phyloP scores from a whole-genome alignment of 2,113 vertebrate species.

The Bujurquina vittata region DNA sequence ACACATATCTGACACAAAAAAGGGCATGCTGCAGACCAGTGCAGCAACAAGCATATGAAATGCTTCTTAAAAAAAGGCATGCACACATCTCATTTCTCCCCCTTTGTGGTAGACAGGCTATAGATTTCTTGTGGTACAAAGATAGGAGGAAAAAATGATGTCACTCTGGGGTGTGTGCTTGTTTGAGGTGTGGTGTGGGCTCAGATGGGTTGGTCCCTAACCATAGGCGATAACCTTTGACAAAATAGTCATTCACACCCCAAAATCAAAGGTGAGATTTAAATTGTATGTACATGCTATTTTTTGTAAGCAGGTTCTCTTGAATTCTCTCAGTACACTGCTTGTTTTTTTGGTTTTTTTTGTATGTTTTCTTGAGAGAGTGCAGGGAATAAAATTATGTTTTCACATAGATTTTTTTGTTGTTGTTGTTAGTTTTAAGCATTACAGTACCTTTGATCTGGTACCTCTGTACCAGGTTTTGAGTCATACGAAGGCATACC shows the following conservation, averaged over 20 bases:
- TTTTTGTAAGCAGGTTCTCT: neutral
- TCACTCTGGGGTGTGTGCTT: constrained; percentile 38
- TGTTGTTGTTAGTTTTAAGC: neutral
- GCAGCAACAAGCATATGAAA: neutral
- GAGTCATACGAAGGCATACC: no score
- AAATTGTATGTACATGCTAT: neutral
- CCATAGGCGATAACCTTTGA: constrained; percentile 64
- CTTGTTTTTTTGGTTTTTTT: neutral
- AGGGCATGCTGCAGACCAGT: neutral
- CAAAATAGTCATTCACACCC: constrained; percentile 37
- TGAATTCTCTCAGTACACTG: neutral
- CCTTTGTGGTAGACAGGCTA: constrained; percentile 31
- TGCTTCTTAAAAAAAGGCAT: neutral
- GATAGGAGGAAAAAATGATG: constrained; percentile 61
- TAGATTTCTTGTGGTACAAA: constrained; percentile 35
- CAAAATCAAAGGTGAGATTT: constrained; percentile 15
- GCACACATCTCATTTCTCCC: constrained; percentile 6
- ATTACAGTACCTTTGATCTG: no score
- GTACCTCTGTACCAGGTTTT: no score
- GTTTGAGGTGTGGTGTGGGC: constrained; percentile 37
- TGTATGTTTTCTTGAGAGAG: neutral
- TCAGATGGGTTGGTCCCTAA: constrained; percentile 51
- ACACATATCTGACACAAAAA: neutral
- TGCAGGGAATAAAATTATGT: neutral
- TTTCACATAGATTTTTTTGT: neutral